These are phyloP conservation scores for Pionites leucogaster DNA, from an alignment of 2,113 vertebrate species.

Conservation along the genomic window DNA sequence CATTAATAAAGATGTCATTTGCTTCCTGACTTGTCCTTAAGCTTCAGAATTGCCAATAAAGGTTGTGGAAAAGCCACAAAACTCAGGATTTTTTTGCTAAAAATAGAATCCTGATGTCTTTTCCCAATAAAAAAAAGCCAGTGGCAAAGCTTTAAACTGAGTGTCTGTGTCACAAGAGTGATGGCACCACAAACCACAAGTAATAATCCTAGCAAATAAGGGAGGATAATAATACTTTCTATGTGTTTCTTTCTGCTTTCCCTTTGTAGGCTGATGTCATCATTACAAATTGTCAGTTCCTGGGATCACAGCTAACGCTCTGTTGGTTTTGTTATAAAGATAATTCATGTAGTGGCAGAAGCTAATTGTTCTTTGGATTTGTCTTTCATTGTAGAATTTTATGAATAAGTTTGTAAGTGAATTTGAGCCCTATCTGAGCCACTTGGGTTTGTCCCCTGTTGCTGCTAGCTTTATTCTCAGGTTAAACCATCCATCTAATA, in stretches of 20 bases:
- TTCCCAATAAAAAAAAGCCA: neutral
- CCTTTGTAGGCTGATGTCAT: constrained; percentile 46
- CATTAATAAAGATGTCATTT: neutral
- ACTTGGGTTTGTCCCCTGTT: neutral
- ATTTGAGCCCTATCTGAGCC: neutral
- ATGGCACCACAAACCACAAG: constrained; percentile 18
- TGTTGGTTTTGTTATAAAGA: constrained; percentile 33
- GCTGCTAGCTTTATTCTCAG: neutral
- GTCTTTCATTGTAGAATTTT: constrained; percentile 47
- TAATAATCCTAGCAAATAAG: constrained; percentile 26
- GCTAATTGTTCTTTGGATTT: constrained; percentile 49
- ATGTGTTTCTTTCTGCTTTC: constrained; percentile 14
- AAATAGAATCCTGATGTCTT: neutral
- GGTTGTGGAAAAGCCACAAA: neutral
- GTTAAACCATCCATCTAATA: constrained; percentile 25
- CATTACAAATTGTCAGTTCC: constrained; percentile 46
- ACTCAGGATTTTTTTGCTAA: neutral
- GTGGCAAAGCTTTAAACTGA: neutral
- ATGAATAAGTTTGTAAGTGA: constrained; percentile 34
- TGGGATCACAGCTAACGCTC: constrained; percentile 13
- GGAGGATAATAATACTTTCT: constrained; percentile 36
- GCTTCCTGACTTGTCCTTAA: neutral
- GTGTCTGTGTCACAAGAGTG: neutral
- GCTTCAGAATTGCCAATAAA: neutral
- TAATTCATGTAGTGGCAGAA: constrained; percentile 36